Evolutionary conservation across 1,140 invertebrate genomes (phyloP).

Genomic region (Achatina immaculata): DNA sequence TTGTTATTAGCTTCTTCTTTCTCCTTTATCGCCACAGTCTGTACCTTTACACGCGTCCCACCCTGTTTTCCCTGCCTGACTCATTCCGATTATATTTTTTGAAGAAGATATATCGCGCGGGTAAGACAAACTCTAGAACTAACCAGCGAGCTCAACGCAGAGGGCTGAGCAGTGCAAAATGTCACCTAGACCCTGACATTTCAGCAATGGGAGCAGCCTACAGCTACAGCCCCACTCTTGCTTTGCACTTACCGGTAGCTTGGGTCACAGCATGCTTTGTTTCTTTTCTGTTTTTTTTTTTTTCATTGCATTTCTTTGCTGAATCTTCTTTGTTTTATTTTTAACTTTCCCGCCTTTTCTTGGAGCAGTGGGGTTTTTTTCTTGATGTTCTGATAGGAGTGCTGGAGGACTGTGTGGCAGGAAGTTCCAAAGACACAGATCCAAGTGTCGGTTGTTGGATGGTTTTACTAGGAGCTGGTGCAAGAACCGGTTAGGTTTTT

Average conservation of each 20-base stretch:
- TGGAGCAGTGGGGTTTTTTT: background rate
- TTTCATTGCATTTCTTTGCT: background rate
- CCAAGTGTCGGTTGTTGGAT: no score
- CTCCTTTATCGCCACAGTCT: no score
- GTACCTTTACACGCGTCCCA: background rate
- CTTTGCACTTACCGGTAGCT: background rate
- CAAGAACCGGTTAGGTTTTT: no score
- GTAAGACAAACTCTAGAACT: constrained; percentile 15
- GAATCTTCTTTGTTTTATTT: background rate
- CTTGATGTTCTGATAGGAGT: background rate
- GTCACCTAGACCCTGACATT: constrained; percentile 7
- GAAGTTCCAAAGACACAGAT: no score
- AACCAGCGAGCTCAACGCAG: no score
- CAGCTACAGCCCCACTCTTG: background rate
- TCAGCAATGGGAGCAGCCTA: background rate
- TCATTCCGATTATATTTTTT: background rate
- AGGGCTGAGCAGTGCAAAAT: background rate
- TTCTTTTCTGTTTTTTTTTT: no score
- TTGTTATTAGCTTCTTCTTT: no score
- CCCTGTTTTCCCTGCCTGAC: background rate
- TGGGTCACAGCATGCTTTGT: background rate
- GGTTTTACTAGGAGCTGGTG: no score
- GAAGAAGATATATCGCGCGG: background rate
- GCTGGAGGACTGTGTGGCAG: no score
- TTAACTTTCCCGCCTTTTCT: constrained; percentile 5